phyloP scores from a whole-genome alignment of 1,140 invertebrate species.

The Drosophila asahinai region DNA sequence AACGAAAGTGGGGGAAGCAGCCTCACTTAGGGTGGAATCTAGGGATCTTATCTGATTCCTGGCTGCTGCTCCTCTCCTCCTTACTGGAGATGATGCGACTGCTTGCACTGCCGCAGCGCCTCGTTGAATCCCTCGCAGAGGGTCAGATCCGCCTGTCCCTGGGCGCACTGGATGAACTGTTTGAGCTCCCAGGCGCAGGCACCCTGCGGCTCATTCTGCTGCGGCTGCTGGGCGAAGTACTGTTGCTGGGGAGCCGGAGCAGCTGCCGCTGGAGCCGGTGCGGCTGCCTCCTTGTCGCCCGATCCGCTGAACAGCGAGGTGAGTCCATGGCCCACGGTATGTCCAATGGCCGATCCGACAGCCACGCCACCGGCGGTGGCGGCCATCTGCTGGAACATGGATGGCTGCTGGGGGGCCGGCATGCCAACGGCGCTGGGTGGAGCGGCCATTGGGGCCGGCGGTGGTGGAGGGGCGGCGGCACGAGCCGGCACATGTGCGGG shows the following conservation, averaged over 20 bases:
- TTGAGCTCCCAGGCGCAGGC: constrained; percentile 95
- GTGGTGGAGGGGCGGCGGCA: constrained; percentile 73
- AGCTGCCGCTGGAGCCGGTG: constrained; percentile 81
- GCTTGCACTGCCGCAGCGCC: constrained; percentile 95
- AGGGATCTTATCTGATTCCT: neutral
- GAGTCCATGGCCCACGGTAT: constrained; percentile 93
- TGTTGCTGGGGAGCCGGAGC: constrained; percentile 70
- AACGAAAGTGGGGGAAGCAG: constrained; percentile 28
- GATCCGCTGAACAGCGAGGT: constrained; percentile 94
- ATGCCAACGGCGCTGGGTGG: constrained; percentile 75
- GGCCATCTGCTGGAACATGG: constrained; percentile 90
- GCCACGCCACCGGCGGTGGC: constrained; percentile 96
- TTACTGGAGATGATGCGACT: constrained; percentile 82
- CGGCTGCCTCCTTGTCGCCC: constrained; percentile 86
- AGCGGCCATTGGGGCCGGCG: constrained; percentile 75
- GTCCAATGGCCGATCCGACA: constrained; percentile 94
- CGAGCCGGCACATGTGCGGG: constrained; percentile 75
- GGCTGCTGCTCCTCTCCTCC: constrained; percentile 20
- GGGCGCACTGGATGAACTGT: constrained; percentile 95
- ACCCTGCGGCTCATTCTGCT: constrained; percentile 87
- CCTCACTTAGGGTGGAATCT: neutral
- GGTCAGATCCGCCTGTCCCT: constrained; percentile 92
- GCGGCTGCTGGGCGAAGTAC: constrained; percentile 80
- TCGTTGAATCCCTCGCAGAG: constrained; percentile 97
- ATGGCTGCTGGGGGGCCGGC: constrained; percentile 80